Conservation (phyloP, 2,888 invertebrate genomes). For the Oeneis ivallda region DNA sequence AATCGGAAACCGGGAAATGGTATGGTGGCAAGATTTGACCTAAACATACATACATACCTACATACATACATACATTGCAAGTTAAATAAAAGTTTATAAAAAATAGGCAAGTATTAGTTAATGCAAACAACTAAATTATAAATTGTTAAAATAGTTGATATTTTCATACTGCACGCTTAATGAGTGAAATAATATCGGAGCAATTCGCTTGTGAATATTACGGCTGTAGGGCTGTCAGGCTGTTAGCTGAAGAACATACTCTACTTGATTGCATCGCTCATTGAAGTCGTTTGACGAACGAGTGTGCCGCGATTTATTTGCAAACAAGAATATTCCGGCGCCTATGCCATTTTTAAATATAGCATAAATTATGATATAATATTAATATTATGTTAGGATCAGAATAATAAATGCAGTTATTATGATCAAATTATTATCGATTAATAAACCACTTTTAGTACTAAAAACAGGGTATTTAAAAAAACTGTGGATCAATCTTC, state of each 20-base stretch:
- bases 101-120: not conserved
- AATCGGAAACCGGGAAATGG: no score
- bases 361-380: not conserved
- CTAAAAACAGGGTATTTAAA: no score
- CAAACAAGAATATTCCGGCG: constrained; percentile 41
- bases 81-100: no score
- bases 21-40: no score
- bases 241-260: constrained; percentile 63
- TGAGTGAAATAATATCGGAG: constrained; percentile 43
- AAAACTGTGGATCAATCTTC: no score
- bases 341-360: not conserved
- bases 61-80: no score
- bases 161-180: constrained; percentile 27
- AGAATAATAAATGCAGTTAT: not conserved
- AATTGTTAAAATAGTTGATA: not conserved
- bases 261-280: constrained; percentile 73
- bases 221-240: constrained; percentile 40
- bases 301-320: constrained; percentile 59
- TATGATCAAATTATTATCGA: not conserved
- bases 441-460: no score
- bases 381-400: no score
- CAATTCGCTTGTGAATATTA: constrained; percentile 49
- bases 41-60: no score
- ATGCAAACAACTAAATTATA: not conserved
- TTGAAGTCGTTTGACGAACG: constrained; percentile 67